Evolutionary conservation across 2,797 vertebrate genomes (phyloP), one percentile per base, ranked within the genome.

Genomic region (Neomorphus geoffroyi): DNA sequence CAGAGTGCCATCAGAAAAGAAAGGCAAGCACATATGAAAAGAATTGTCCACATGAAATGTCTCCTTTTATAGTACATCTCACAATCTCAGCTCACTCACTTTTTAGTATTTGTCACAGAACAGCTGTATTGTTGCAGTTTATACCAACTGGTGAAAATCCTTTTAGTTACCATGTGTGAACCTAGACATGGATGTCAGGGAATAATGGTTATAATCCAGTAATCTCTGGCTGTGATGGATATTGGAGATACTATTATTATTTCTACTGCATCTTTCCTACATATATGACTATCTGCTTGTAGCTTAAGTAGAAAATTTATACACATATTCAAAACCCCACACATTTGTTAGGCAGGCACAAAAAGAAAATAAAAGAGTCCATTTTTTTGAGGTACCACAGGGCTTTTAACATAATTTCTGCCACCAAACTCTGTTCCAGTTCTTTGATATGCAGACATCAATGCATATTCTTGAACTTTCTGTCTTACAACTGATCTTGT

Each of bases 31-130:
- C 45, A 5, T 43, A 4, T 18, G 18, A 73, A 37, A 50, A 67
- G 32, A 60, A 23, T 0, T 50, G 28, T 33, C 14, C 23, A 18
- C 3, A 1, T 15, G 19, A 61, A 32, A 73, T 9, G 2, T 5
- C 45, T 24, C 0, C 17, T 72, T 61, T 69, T 41, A 65, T 18
- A 48, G 24, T 15, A 57, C 6, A 7, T 14, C 18, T 67, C 24
- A 26, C 27, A 45, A 1, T 15, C 60, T 27, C 33, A 35, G 12
- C 27, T 71, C 18, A 7, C 10, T 61, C 27, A 15, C 26, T 50
- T 17, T 41, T 71, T 11, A 58, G 5, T 61, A 24, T 48, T 79
- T 88, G 67, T 23, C 46, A 53, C 26, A 14, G 28, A 90, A 53
- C 23, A 41, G 13, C 41, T 53, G 27, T 17, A 17, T 32, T 39